phyloP scores from a whole-genome alignment of 2,888 invertebrate species.

The Helobdella robusta region DNA sequence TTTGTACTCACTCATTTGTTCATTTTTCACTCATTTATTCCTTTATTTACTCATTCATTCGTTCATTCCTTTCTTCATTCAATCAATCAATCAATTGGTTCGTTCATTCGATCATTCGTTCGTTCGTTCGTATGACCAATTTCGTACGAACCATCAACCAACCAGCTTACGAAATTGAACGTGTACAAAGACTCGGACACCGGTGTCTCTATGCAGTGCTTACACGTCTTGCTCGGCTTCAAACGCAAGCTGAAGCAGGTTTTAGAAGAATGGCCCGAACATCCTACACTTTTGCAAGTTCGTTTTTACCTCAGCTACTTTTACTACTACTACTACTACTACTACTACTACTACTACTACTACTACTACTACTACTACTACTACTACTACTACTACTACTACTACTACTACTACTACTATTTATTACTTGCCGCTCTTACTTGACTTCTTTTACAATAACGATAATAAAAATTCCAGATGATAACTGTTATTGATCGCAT shows the following conservation, averaged over 20 bases:
- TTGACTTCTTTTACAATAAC: background rate
- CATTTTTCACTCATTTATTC: no score
- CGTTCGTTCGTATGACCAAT: no score
- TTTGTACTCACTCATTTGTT: no score
- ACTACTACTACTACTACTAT: background rate
- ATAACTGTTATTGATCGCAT: slow-evolving; percentile 48
- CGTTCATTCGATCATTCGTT: background rate
- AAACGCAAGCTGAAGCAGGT: slow-evolving; percentile 56
- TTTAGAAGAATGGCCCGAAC: slow-evolving; percentile 74
- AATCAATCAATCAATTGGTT: background rate
- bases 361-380: background rate
- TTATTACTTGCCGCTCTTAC: background rate
- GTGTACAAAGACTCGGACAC: slow-evolving; percentile 75
- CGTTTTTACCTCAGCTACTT: no score
- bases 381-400: background rate
- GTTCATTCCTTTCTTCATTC: no score
- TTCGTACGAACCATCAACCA: no score
- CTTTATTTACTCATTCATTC: no score
- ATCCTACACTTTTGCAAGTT: slow-evolving; percentile 75
- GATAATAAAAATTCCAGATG: no score
- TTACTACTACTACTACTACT: background rate
- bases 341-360: background rate
- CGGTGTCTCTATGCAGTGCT: slow-evolving; percentile 64
- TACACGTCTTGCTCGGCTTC: slow-evolving; percentile 62
- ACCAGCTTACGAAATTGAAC: slow-evolving; percentile 16